Conservation (phyloP, 2,888 invertebrate genomes). For the Platerodrilus igneus region DNA sequence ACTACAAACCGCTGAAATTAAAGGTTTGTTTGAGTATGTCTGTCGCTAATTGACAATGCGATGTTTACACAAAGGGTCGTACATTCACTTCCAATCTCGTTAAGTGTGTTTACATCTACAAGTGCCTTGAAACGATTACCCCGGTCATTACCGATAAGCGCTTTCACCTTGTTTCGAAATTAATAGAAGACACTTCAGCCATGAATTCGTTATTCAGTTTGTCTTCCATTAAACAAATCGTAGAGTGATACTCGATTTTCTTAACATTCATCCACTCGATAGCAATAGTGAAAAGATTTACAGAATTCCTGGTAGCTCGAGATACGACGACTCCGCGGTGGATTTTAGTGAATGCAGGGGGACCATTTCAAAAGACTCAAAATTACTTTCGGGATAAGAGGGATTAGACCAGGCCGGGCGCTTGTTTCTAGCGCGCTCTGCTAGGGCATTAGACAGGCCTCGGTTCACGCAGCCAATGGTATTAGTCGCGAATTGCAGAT, state of each 20-base stretch:
- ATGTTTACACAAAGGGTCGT: constrained; percentile 47
- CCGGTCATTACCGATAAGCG: constrained; percentile 28
- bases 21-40: constrained; percentile 18
- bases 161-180: background rate
- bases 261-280: constrained; percentile 28
- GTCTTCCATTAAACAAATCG: too few relatives aligned
- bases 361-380: constrained; percentile 58
- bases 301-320: constrained; percentile 39
- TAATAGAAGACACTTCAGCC: too few relatives aligned
- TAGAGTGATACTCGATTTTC: constrained; percentile 14
- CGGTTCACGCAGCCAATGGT: constrained; percentile 44
- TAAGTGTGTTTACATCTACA: constrained; percentile 45
- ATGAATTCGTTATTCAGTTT: too few relatives aligned
- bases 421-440: constrained; percentile 43
- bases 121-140: constrained; percentile 40
- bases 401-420: constrained; percentile 53
- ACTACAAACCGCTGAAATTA: too few relatives aligned
- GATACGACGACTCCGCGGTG: constrained; percentile 45
- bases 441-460: constrained; percentile 43
- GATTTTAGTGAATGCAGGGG: constrained; percentile 47
- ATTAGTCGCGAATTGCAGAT: constrained; percentile 43
- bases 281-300: constrained; percentile 31
- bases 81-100: constrained; percentile 46
- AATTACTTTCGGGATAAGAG: constrained; percentile 62
- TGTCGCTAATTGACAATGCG: constrained; percentile 43